Evolutionary conservation across 2,797 vertebrate species (phyloP), one percentile per base, ranked within the genome.

Genomic region (Natrix natrix): DNA sequence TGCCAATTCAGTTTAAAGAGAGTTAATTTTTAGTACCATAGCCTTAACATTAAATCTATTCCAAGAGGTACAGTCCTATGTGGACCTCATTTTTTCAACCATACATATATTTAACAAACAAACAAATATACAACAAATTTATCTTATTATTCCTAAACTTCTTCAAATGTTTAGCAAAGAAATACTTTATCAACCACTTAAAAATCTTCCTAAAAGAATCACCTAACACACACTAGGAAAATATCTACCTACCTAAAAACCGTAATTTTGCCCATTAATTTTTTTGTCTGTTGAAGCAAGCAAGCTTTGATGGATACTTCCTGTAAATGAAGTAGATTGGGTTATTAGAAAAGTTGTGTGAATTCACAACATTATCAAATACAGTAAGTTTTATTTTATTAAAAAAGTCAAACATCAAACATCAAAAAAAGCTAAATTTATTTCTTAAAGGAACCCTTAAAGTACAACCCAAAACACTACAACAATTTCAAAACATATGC

Each of bases 251-350:
- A 96, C 96, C 94, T 95, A 96, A 66, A 96, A 92, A 95, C 90
- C 93, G 93, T 59, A 96, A 90, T 97, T 96, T 93, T 96, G 93
- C 94, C 94, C 96, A 97, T 96, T 96, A 96, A 96, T 88, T 93
- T 95, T 97, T 97, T 97, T 96, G 91, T 94, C 95, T 96, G 95
- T 66, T 95, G 94, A 95, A 61, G 92, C 94, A 96, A 95, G 94
- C 86, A 96, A 96, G 90, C 94, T 97, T 95, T 95, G 13, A 92
- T 91, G 90, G 94, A 83, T 0, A 3, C 91, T 95, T 95, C 94
- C 95, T 96, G 95, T 93, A 97, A 97, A 96, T 93, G 66, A 96
- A 96, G 92, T 91, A 93, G 78, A 96, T 93, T 94, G 94, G 93
- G 90, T 90, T 90, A 94, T 95, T 94, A 96, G 91, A 92, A 94